Base-by-base conservation (phyloP, 1,140 invertebrate species). In the Marisa cornuarietis region DNA sequence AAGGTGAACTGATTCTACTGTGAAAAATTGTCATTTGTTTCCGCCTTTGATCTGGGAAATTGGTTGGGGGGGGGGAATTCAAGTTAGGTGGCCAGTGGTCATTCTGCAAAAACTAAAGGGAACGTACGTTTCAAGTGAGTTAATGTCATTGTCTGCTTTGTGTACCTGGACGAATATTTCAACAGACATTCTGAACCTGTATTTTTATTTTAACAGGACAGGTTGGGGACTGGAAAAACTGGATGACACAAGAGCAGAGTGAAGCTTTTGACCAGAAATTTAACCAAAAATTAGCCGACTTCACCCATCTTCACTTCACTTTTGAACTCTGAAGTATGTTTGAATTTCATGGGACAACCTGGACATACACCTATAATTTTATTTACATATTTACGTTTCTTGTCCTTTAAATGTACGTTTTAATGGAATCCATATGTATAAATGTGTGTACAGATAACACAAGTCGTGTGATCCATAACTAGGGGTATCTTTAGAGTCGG, bases 211-310 rank as follows among this genome's bases (percentile, higher is more conserved):
- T 72, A 80, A 65, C 81, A 86, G 85, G 85, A 9, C 52, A 83
- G 74, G 79, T 85, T 31, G 85, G 85, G 11, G 83, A 85, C 73
- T 85, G 83, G 84, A 85, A 83, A 66, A 84, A 85, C 72, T 85
- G 83, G 84, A 81, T 85, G n/a, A 79, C 80, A 22, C 77, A 79
- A 3, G 81, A 79, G 7, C 76, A 82, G 66, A 79, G 49, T 81
- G 83, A 81, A 18, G 22, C 49, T n/a, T 82, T 86, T 63, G 83
- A 86, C 52, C 63, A 31, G 9, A 63, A 65, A 9, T 79, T 76
- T 51, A 68, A 77, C 24, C 49, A 80, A 49, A 77, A 69, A 62
- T 73, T 82, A 68, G 24, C 66, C 24, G 74, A 76, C 54, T n/a
- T 78, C 4, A 20, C 69, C 26, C 26, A 79, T 31, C 68, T 71